Conservation (phyloP, 37 sponge, comb jelly and placozoan genomes). For the Aphrocallistes beatrix region DNA sequence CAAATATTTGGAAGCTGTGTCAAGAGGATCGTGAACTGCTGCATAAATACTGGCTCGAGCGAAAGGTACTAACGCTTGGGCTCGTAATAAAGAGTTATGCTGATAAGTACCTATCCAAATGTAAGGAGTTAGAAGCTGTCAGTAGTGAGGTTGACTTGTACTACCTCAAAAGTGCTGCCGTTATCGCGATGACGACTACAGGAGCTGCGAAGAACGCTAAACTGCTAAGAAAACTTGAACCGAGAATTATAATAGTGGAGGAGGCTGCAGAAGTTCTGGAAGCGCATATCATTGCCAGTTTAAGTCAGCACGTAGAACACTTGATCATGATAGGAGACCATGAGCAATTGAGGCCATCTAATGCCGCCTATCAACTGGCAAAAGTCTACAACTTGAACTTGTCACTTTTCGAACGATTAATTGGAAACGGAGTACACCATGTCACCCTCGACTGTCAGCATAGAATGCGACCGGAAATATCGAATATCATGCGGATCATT, state of each 20-base stretch:
- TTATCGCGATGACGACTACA: constrained; percentile 28
- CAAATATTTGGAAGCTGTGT: constrained; percentile 17
- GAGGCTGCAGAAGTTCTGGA: constrained; percentile 37
- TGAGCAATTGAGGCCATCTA: constrained; percentile 23
- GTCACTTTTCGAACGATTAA: constrained; percentile 31
- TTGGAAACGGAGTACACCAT: constrained; percentile 3
- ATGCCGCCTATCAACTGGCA: constrained; percentile 20
- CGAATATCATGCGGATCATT: neutral
- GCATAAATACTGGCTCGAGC: constrained; percentile 19
- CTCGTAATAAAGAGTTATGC: neutral
- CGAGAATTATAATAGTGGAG: constrained; percentile 33
- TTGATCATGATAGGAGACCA: constrained; percentile 37
- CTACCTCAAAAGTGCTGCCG: constrained; percentile 6
- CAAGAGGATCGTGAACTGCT: constrained; percentile 12
- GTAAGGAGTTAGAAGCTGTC: neutral
- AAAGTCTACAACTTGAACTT: constrained; percentile 27
- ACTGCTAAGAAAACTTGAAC: neutral
- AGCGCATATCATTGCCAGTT: constrained; percentile 22
- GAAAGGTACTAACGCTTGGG: neutral
- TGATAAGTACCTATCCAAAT: neutral
- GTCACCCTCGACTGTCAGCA: constrained; percentile 15
- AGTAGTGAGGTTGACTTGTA: neutral
- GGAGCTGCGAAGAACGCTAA: constrained; percentile 24
- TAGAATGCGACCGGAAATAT: constrained; percentile 37
- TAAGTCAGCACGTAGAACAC: constrained; percentile 6